Percentiles rank a stretch among this genome's conserved stretches.
These are phyloP conservation scores for Drosophila hydei DNA, from an alignment of 1,140 invertebrate genomes.

Conservation along the genomic window DNA sequence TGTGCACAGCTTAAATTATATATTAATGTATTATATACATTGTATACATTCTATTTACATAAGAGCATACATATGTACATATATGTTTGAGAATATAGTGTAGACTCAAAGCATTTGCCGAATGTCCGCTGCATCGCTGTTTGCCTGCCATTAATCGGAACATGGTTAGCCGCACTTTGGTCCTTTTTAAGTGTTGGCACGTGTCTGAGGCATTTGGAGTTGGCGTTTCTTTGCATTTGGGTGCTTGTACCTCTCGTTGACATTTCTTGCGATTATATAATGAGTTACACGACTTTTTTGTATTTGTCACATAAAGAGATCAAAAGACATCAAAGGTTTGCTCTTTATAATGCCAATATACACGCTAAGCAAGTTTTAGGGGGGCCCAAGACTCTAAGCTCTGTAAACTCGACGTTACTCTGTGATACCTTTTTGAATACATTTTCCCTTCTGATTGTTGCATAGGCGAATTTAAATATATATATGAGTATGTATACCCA, in stretches of 20 bases:
- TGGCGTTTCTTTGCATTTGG: conserved; percentile 17
- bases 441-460: too few relatives aligned
- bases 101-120: not conserved
- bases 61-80: not conserved
- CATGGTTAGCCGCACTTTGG: conserved; percentile 32
- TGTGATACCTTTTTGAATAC: too few relatives aligned
- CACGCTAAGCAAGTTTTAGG: too few relatives aligned
- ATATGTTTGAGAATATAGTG: not conserved
- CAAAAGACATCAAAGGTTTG: conserved; percentile 40
- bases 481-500: too few relatives aligned
- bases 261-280: conserved; percentile 17
- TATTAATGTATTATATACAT: too few relatives aligned
- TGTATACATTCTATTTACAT: too few relatives aligned
- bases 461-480: too few relatives aligned
- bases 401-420: too few relatives aligned
- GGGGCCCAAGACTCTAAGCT: too few relatives aligned
- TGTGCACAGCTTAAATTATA: too few relatives aligned
- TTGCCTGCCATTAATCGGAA: conserved; percentile 22
- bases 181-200: conserved; percentile 37
- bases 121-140: conserved; percentile 2
- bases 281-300: conserved; percentile 12
- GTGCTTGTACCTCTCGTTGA: conserved; percentile 14
- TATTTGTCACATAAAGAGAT: conserved; percentile 28
- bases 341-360: too few relatives aligned
- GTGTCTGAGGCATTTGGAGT: conserved; percentile 21